These are phyloP conservation scores for Penaeus chinensis DNA, from an alignment of 1,140 invertebrate species.

Conservation along the genomic window DNA sequence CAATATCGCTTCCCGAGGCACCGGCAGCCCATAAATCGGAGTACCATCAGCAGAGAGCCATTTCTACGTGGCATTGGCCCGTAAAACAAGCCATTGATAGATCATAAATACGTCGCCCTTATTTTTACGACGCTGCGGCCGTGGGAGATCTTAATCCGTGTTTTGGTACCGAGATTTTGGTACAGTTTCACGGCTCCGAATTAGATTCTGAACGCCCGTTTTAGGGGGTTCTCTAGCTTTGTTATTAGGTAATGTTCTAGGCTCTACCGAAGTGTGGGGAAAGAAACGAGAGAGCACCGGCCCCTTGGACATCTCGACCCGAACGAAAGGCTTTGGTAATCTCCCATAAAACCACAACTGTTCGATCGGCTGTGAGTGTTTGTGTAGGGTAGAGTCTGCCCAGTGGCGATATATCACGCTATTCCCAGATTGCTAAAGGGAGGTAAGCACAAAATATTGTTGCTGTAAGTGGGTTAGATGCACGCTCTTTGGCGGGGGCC, in stretches of 20 bases:
- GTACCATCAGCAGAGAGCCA: slow-evolving; percentile 51
- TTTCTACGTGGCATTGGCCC: slow-evolving; percentile 42
- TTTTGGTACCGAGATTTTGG: no score
- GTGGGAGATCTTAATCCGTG: no score
- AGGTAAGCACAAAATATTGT: slow-evolving; percentile 57
- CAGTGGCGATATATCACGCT: slow-evolving; percentile 48
- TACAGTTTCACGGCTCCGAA: no score
- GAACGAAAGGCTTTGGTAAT: slow-evolving; percentile 7
- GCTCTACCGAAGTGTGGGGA: no score
- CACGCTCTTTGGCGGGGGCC: background rate
- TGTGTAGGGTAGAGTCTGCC: slow-evolving; percentile 4
- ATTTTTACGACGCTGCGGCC: slow-evolving; percentile 27
- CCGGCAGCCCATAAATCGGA: slow-evolving; percentile 51
- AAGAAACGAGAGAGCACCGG: no score
- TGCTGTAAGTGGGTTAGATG: slow-evolving; percentile 51
- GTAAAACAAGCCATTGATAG: slow-evolving; percentile 61
- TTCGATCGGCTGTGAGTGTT: background rate
- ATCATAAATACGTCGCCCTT: slow-evolving; percentile 50
- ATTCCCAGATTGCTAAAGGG: slow-evolving; percentile 45
- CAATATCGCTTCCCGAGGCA: slow-evolving; percentile 48
- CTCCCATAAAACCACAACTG: background rate
- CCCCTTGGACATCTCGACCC: no score
- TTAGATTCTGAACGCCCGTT: no score
- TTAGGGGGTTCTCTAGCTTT: no score
- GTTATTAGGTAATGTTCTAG: no score